phyloP scores from a whole-genome alignment of 2,797 vertebrate genomes.

The Ctenopoma multispine region DNA sequence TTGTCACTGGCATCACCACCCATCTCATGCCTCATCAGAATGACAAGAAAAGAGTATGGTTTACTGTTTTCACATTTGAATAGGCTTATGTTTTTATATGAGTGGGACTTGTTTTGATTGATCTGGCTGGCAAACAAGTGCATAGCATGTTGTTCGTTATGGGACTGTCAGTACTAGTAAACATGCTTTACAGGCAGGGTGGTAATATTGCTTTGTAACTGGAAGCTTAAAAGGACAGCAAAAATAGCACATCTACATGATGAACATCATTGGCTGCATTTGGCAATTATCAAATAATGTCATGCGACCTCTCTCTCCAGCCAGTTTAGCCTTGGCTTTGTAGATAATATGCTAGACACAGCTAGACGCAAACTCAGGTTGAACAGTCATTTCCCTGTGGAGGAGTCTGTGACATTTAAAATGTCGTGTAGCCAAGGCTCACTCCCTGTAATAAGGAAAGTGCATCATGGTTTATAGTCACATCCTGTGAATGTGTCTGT shows the following conservation, averaged over 20 bases:
- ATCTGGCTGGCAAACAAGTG: constrained; percentile 1
- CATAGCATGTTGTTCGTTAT: neutral
- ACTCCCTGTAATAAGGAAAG: constrained; percentile 72
- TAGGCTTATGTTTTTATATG: constrained; percentile 12
- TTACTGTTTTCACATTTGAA: neutral
- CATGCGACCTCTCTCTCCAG: constrained; percentile 6
- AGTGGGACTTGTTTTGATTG: constrained; percentile 9
- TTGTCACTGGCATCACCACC: constrained; percentile 50
- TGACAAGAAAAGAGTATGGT: constrained; percentile 23
- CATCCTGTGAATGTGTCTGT: constrained; percentile 67
- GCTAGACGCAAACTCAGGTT: constrained; percentile 55
- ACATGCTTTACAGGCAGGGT: neutral
- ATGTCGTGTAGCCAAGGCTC: constrained; percentile 68
- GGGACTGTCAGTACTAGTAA: neutral
- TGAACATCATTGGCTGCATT: constrained; percentile 34
- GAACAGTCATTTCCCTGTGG: constrained; percentile 68
- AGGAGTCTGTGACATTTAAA: constrained; percentile 81
- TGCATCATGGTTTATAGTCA: constrained; percentile 78
- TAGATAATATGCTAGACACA: constrained; percentile 41
- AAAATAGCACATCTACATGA: neutral
- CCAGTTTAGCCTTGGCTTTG: constrained; percentile 39
- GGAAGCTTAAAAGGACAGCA: neutral
- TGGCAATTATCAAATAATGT: constrained; percentile 31
- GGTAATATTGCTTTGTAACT: neutral
- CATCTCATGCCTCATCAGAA: constrained; percentile 60